Evolutionary conservation across 2,888 invertebrate genomes (phyloP).

Genomic region (Drosophila anceps): DNA sequence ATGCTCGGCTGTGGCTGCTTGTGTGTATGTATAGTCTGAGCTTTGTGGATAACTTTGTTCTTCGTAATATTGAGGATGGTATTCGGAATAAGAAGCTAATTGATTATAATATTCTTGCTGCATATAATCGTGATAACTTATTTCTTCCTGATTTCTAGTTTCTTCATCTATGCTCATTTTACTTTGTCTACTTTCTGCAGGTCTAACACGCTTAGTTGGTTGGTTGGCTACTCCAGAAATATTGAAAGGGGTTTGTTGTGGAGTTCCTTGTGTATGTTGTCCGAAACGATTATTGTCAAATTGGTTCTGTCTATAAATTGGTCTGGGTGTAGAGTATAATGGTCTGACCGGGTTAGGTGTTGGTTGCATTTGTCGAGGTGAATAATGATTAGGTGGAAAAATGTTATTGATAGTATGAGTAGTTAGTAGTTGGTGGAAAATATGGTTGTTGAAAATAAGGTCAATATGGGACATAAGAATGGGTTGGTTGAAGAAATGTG

Average conservation of each 20-base stretch:
- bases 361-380: background rate
- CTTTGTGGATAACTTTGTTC: background rate
- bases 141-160: background rate
- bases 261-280: background rate
- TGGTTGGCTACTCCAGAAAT: background rate
- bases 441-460: background rate
- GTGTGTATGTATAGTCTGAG: background rate
- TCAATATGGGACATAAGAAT: background rate
- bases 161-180: slow-evolving; percentile 1
- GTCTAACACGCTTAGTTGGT: background rate
- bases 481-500: background rate
- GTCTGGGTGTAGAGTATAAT: background rate
- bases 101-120: background rate
- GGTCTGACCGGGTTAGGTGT: background rate
- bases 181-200: background rate
- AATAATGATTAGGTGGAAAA: background rate
- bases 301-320: background rate
- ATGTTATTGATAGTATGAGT: background rate
- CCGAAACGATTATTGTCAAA: slow-evolving; percentile 4
- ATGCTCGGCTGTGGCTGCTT: background rate
- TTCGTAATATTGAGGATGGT: background rate
- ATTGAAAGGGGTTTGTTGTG: background rate
- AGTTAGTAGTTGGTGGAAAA: background rate
- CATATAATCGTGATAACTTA: background rate
- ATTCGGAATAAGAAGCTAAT: background rate